Base-by-base conservation (phyloP, 2,888 invertebrate genomes). In the Caenorhabditis auriculariae region DNA sequence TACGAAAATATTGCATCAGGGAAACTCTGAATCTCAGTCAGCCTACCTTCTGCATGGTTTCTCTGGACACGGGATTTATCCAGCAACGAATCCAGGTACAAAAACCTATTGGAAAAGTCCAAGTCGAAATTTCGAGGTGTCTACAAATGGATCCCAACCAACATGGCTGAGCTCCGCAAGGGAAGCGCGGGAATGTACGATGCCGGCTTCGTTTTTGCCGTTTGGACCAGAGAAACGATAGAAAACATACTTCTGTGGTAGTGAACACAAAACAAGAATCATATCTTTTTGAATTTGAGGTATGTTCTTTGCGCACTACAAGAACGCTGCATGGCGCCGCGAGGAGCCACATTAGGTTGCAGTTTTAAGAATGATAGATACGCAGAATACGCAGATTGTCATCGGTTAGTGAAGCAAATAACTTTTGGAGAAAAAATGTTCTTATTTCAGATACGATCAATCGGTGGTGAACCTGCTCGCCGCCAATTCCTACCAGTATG, bases 381-480 rank as follows among this genome's bases (percentile, higher is more conserved):
- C 35, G 7, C 19, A 3, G 17, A 21, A 7, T 82, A 82, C 49
- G 70, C 75, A 21, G 69, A 74, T 4, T 83, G 83, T 51, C 83
- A 83, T 63, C 55, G 81, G 9, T 83, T 72, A 47, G 82, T 83
- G 9, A 9, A 35, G 35, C 9, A 35, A 35, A 35, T 15, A 12
- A 9, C n/a, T 12, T 35, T 35, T 35, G 1, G 12, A 41, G 42
- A 41, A 15, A 17, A 17, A 41, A 41, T 15, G 17, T 32, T 27
- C 17, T 12, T 38, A n/a, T 54, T 49, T 4, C 45, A 65, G 69
- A 45, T 61, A 21, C 50, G 62, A 62, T n/a, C 82, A 83, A 68
- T 82, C 83, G 0, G 82, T 82, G 5, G 66, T 83, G 15, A 84
- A 83, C 59, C 73, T 83, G 5, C 66, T 83, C 17, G 49, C 82